Percentiles rank a stretch among this genome's conserved stretches.
These are phyloP conservation scores for Aulostomus chinensis DNA, from an alignment of 2,797 vertebrate species.

Conservation along the genomic window DNA sequence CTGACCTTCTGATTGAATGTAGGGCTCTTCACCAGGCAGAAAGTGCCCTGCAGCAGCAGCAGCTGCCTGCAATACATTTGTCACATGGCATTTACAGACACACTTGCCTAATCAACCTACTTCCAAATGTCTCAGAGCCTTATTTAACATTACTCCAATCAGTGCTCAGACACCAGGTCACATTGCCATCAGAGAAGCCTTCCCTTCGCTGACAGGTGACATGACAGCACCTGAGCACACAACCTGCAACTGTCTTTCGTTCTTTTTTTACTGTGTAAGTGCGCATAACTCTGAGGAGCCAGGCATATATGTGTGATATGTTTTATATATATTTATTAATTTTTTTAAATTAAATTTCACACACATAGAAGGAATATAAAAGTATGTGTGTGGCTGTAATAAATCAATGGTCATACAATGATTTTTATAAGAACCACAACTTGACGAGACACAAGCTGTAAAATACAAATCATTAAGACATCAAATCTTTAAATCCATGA, in stretches of 20 bases:
- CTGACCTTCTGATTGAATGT: background rate
- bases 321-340: no score
- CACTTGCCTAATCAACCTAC: slow-evolving; percentile 53
- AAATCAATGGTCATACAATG: no score
- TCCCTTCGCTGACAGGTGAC: slow-evolving; percentile 17
- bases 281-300: no score
- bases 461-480: no score
- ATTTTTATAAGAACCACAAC: no score
- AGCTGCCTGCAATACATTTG: slow-evolving; percentile 36
- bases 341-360: no score
- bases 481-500: no score
- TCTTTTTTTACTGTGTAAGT: no score
- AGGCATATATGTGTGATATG: no score
- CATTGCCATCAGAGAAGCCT: slow-evolving; percentile 46
- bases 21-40: background rate
- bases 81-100: slow-evolving; percentile 58
- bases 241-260: background rate
- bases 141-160: slow-evolving; percentile 66
- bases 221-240: background rate
- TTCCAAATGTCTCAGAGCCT: slow-evolving; percentile 44
- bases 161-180: slow-evolving; percentile 32
- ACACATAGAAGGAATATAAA: no score
- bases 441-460: no score
- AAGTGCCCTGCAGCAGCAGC: slow-evolving; percentile 12
- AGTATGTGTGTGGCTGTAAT: no score